phyloP scores from a whole-genome alignment of 1,140 invertebrate species.

The Drosophila lowei region DNA sequence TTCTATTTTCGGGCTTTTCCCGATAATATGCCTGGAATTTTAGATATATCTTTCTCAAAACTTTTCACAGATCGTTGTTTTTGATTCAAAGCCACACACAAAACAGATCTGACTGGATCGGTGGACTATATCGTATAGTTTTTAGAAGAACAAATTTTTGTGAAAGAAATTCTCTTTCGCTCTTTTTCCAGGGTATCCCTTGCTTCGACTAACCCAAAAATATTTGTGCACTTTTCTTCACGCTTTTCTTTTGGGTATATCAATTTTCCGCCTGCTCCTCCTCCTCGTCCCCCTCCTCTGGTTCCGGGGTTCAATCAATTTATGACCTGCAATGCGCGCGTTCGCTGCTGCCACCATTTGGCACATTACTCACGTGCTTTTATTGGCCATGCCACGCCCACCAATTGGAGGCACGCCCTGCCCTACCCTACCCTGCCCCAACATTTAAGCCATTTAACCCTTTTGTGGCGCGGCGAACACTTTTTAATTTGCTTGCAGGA shows the following conservation, averaged over 20 bases:
- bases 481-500: conserved; percentile 65
- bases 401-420: neutral
- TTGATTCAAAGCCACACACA: too few relatives aligned
- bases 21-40: too few relatives aligned
- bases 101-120: too few relatives aligned
- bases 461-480: conserved; percentile 52
- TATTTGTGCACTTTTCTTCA: neutral
- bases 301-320: conserved; percentile 63
- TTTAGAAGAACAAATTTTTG: too few relatives aligned
- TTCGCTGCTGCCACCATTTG: conserved; percentile 27
- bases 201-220: neutral
- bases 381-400: conserved; percentile 71
- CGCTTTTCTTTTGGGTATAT: conserved; percentile 33
- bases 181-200: neutral
- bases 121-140: too few relatives aligned
- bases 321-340: conserved; percentile 48
- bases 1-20: too few relatives aligned
- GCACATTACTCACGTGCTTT: conserved; percentile 71
- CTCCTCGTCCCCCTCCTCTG: too few relatives aligned
- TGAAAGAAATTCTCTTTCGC: too few relatives aligned
- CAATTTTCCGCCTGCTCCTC: conserved; percentile 30
- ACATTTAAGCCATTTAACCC: conserved; percentile 73
- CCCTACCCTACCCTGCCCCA: conserved; percentile 2
- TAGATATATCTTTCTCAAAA: too few relatives aligned
- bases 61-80: too few relatives aligned